These are phyloP conservation scores for Rhipidura dahli DNA, from an alignment of 2,113 vertebrate genomes.

Conservation along the genomic window DNA sequence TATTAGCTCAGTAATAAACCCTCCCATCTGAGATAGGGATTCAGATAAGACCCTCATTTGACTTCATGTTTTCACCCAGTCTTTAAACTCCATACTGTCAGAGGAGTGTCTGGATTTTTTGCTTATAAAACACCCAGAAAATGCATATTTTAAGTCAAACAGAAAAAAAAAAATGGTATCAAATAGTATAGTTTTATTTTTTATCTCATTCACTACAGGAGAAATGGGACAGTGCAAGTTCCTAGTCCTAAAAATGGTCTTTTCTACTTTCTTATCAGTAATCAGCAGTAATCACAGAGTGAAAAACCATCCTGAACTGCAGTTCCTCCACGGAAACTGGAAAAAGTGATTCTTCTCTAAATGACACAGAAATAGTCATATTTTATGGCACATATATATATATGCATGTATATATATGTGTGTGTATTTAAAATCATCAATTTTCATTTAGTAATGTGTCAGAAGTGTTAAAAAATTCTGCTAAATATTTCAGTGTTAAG, in stretches of 20 bases:
- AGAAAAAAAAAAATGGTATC: not conserved
- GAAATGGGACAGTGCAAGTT: not conserved
- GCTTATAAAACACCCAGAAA: not conserved
- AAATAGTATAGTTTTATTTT: not conserved
- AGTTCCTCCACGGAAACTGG: not conserved
- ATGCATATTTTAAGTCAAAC: not conserved
- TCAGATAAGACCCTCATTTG: not conserved
- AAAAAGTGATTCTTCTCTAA: not conserved
- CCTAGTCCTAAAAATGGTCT: not conserved
- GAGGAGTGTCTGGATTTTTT: not conserved
- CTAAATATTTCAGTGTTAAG: not conserved
- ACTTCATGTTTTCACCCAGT: not conserved
- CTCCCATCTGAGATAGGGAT: not conserved
- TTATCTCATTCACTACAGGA: not conserved
- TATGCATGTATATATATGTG: not conserved
- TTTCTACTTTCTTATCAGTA: not conserved
- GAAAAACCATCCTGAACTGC: not conserved
- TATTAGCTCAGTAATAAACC: not conserved
- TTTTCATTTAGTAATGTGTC: slow-evolving; percentile 20
- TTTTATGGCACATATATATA: not conserved
- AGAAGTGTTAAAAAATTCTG: slow-evolving; percentile 16
- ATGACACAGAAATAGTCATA: not conserved
- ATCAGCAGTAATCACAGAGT: not conserved
- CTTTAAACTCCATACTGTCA: not conserved
- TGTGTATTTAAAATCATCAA: not conserved